These are phyloP conservation scores for Eurosta solidaginis DNA, from an alignment of 1,140 invertebrate species.

Conservation along the genomic window DNA sequence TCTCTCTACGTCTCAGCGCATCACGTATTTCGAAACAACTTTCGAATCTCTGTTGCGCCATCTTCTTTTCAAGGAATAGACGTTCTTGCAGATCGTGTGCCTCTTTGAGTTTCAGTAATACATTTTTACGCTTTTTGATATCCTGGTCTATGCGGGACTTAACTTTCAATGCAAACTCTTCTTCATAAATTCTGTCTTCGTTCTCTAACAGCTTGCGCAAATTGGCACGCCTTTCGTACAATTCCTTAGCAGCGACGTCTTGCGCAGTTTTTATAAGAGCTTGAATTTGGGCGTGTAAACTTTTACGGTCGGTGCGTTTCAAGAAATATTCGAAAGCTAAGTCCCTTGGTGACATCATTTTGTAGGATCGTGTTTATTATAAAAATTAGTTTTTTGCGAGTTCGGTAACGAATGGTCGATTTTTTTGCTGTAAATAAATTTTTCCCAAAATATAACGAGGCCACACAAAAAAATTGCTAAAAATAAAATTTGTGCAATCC, in stretches of 20 bases:
- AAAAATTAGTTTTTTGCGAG: too few relatives aligned
- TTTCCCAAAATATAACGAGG: too few relatives aligned
- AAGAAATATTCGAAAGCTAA: slow-evolving; percentile 36
- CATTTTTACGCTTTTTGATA: slow-evolving; percentile 45
- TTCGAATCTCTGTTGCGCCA: slow-evolving; percentile 46
- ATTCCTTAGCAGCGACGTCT: slow-evolving; percentile 39
- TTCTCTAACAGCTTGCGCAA: slow-evolving; percentile 43
- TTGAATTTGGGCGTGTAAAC: slow-evolving; percentile 46
- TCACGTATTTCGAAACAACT: slow-evolving; percentile 54
- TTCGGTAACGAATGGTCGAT: too few relatives aligned
- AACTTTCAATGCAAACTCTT: slow-evolving; percentile 51
- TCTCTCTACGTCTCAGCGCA: slow-evolving; percentile 42
- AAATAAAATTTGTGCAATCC: too few relatives aligned
- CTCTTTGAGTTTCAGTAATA: slow-evolving; percentile 44
- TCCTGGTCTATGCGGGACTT: slow-evolving; percentile 48
- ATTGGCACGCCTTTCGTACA: slow-evolving; percentile 38
- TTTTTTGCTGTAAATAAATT: too few relatives aligned
- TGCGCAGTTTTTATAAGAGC: slow-evolving; percentile 45
- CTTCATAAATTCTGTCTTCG: slow-evolving; percentile 48
- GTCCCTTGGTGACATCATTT: neutral
- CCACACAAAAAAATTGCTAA: too few relatives aligned
- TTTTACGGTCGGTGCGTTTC: slow-evolving; percentile 48
- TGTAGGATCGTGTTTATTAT: too few relatives aligned
- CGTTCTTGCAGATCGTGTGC: slow-evolving; percentile 37
- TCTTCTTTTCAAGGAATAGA: slow-evolving; percentile 44